phyloP scores from a whole-genome alignment of 2,797 vertebrate species.

The Leptoclinus maculatus region DNA sequence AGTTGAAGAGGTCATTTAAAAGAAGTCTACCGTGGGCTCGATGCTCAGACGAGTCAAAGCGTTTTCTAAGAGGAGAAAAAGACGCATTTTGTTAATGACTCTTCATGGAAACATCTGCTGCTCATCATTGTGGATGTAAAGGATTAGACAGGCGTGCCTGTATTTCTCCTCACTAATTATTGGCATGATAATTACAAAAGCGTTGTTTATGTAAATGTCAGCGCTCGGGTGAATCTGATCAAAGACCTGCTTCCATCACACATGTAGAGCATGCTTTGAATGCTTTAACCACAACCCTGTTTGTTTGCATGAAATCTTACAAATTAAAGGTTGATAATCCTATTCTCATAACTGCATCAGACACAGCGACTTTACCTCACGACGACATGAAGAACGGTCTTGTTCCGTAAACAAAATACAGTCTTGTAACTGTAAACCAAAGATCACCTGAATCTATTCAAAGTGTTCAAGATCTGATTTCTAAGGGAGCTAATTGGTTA shows the following conservation, averaged over 20 bases:
- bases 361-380: too few relatives aligned
- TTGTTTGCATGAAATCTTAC: too few relatives aligned
- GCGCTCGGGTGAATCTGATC: neutral
- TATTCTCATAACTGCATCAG: too few relatives aligned
- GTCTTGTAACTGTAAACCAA: too few relatives aligned
- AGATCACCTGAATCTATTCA: too few relatives aligned
- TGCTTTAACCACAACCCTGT: neutral
- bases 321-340: too few relatives aligned
- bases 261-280: neutral
- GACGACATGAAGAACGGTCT: too few relatives aligned
- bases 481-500: too few relatives aligned
- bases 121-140: conserved; percentile 12
- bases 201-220: neutral
- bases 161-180: neutral
- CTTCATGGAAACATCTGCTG: conserved; percentile 19
- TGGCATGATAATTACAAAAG: neutral
- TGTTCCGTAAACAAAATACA: too few relatives aligned
- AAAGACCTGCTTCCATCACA: neutral
- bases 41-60: conserved; percentile 12
- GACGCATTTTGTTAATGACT: conserved; percentile 10
- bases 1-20: conserved; percentile 2
- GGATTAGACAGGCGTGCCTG: neutral
- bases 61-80: neutral
- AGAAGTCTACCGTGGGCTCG: conserved; percentile 21
- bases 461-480: too few relatives aligned